Evolutionary conservation across 2,888 invertebrate genomes (phyloP), one percentile per base, ranked within the genome.

Genomic region (Entomobrya proxima): DNA sequence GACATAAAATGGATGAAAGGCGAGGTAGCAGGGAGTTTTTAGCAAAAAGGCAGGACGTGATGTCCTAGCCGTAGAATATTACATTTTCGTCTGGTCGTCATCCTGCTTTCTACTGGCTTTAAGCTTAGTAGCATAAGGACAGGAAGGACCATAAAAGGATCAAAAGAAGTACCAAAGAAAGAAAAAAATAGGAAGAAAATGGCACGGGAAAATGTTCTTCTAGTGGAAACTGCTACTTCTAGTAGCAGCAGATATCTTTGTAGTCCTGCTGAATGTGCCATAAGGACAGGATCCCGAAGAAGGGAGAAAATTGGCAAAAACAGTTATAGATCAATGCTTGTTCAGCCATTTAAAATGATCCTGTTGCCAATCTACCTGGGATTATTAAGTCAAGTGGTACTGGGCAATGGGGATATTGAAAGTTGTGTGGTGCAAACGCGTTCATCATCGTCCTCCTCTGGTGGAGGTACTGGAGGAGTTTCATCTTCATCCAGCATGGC

Each of bases 371-470:
- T 83, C 75, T 83, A 83, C 64, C 83, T 83, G 67, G 83, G 76
- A 69, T 78, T 79, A 74, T 64, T 85, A 77, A 78, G 85, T 64
- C 84, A 72, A 58, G 40, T 84, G 30, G 84, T 77, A 18, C 72
- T 87, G 44, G 86, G 86, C 21, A 87, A 80, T 50, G 87, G 83
- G 72, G 88, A 88, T 64, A 86, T 88, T 75, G 88, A 88, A 82
- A 85, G 86, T 35, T 88, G 88, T 80, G 82, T 86, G 13, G 52
- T 86, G 52, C 74, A 87, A 86, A 77, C 87, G 58, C 88, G 84
- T 79, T 86, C 86, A 47, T 78, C 86, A 74, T 80, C 82, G 40
- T 50, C 74, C 9, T 47, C 67, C 47, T 27, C 77, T 50, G 69
- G 69, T 35, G 74, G 74, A 72, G 58, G 55, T 50, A 32, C 77